Conservation (phyloP, 1,140 invertebrate species). For the Ylistrum balloti region DNA sequence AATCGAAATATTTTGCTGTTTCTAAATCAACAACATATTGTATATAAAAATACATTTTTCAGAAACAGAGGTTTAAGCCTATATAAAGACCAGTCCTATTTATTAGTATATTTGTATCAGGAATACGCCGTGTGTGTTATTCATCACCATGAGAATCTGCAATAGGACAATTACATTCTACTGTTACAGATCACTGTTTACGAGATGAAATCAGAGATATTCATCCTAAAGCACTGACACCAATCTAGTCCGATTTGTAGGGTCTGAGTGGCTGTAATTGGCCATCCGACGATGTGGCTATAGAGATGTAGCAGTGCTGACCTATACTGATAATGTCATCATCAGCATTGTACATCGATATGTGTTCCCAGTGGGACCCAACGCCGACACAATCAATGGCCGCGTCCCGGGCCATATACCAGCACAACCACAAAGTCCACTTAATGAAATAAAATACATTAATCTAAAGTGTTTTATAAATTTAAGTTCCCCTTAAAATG, state of each 20-base stretch:
- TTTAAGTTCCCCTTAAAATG: neutral
- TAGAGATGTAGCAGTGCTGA: neutral
- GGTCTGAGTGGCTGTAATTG: neutral
- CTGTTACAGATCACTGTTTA: neutral
- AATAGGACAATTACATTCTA: neutral
- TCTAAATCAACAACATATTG: too few relatives aligned
- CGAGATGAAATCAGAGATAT: conserved; percentile 17
- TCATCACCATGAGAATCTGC: neutral
- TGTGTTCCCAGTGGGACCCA: neutral
- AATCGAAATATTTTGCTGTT: too few relatives aligned
- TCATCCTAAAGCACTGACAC: neutral
- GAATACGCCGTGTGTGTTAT: neutral
- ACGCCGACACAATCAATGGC: neutral
- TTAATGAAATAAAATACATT: neutral
- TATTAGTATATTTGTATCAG: neutral
- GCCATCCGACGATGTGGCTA: neutral
- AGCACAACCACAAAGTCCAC: neutral
- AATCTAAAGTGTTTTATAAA: neutral
- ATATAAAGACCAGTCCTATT: neutral
- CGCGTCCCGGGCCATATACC: neutral
- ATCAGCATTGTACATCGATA: conserved; percentile 27
- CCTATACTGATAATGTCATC: neutral
- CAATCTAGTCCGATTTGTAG: neutral
- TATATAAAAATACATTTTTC: too few relatives aligned
- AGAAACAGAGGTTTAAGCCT: too few relatives aligned